These are phyloP conservation scores for Heliconius melpomene DNA, from an alignment of 1,140 invertebrate species.

Conservation along the genomic window DNA sequence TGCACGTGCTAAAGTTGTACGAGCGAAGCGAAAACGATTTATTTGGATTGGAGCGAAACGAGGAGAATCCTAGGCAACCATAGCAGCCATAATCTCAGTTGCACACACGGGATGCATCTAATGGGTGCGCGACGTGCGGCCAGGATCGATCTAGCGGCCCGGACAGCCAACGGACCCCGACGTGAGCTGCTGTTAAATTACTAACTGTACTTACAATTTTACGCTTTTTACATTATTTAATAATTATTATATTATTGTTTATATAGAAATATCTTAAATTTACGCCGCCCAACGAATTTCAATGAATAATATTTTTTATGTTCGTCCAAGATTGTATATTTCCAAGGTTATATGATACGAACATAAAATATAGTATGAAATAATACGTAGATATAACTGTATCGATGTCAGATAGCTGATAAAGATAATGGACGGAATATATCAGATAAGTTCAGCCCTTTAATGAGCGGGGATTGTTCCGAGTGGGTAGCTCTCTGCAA, in stretches of 20 bases:
- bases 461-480: slow-evolving; percentile 52
- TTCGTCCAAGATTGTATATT: slow-evolving; percentile 4
- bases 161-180: slow-evolving; percentile 22
- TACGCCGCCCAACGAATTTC: not conserved
- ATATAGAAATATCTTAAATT: not conserved
- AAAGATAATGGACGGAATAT: slow-evolving; percentile 56
- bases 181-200: slow-evolving; percentile 19
- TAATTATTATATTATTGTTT: not conserved
- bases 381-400: slow-evolving; percentile 39
- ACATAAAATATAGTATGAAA: slow-evolving; percentile 24
- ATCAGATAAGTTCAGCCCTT: slow-evolving; percentile 53
- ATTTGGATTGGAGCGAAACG: not conserved
- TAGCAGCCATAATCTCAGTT: slow-evolving; percentile 5
- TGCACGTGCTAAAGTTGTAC: not conserved
- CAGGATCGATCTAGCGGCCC: slow-evolving; percentile 31
- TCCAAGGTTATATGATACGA: slow-evolving; percentile 32
- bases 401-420: slow-evolving; percentile 64
- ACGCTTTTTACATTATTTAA: slow-evolving; percentile 12
- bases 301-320: not conserved
- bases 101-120: slow-evolving; percentile 24
- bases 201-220: slow-evolving; percentile 14
- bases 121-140: slow-evolving; percentile 25
- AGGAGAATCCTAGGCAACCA: not conserved
- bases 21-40: not conserved
- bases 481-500: slow-evolving; percentile 34